phyloP scores from a whole-genome alignment of 2,113 vertebrate species.

The Lepidothrix coronata region DNA sequence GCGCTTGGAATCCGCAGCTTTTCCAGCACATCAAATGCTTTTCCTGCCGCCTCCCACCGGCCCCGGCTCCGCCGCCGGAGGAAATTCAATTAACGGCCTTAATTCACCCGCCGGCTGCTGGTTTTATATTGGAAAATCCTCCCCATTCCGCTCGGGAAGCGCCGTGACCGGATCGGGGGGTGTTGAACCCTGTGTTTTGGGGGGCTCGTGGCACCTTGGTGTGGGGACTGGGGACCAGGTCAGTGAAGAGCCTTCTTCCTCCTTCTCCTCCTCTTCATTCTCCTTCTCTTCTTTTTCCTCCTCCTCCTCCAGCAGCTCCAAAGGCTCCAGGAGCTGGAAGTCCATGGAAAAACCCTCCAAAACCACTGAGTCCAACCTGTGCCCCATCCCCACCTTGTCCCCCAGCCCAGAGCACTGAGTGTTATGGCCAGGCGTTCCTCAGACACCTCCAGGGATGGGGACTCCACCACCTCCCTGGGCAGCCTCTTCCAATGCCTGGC shows the following conservation, averaged over 20 bases:
- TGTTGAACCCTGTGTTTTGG: background rate
- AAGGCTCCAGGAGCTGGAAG: background rate
- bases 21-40: slow-evolving; percentile 61
- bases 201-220: too few species aligned
- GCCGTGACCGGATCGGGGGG: background rate
- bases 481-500: rapidly evolving
- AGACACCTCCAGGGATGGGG: background rate
- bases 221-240: background rate
- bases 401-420: background rate
- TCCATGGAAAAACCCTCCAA: background rate
- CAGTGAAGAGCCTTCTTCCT: background rate
- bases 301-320: background rate
- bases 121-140: background rate
- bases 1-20: slow-evolving; percentile 35
- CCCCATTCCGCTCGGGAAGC: background rate
- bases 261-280: background rate
- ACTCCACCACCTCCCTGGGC: background rate
- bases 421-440: rapidly evolving
- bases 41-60: slow-evolving; percentile 63
- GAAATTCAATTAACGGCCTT: slow-evolving; percentile 74
- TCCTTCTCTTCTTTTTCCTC: background rate
- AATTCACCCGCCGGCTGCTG: slow-evolving; percentile 47
- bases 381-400: too few species aligned
- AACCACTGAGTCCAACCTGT: background rate
- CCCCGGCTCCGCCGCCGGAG: slow-evolving; percentile 50